Percentiles rank a stretch among this genome's conserved stretches.
phyloP scores from a whole-genome alignment of 1,140 invertebrate species.

The Drosophila melanica region DNA sequence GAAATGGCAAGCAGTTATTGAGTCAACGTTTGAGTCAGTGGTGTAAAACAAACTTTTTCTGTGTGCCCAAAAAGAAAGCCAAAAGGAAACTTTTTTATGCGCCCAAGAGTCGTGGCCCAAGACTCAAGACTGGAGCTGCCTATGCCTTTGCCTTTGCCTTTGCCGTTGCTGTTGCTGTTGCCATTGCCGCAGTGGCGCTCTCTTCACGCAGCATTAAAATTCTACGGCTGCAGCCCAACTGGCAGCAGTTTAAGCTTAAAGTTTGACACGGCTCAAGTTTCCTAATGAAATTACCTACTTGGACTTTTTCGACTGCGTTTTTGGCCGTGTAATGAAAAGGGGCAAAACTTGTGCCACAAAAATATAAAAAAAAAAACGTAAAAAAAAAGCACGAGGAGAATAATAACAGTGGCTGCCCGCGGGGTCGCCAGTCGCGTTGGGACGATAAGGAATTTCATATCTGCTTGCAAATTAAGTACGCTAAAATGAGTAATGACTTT shows the following conservation, averaged over 20 bases:
- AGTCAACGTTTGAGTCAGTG: conserved; percentile 70
- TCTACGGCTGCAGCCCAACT: conserved; percentile 58
- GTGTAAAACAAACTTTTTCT: conserved; percentile 73
- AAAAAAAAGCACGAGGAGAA: conserved; percentile 13
- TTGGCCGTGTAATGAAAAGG: conserved; percentile 68
- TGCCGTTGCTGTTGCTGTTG: not conserved
- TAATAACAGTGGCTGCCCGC: conserved; percentile 7
- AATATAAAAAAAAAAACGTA: conserved; percentile 3
- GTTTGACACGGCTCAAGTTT: conserved; percentile 83
- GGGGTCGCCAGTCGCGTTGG: not conserved
- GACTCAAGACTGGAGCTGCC: conserved; percentile 15
- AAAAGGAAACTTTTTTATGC: conserved; percentile 76
- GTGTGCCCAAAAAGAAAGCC: conserved; percentile 54
- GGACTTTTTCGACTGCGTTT: conserved; percentile 52
- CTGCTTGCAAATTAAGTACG: conserved; percentile 77
- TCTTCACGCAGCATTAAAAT: conserved; percentile 79
- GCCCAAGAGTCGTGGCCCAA: conserved; percentile 31
- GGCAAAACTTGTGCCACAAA: conserved; percentile 53
- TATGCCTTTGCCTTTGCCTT: conserved; percentile 9
- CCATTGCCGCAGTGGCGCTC: conserved; percentile 43
- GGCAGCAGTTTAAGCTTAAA: conserved; percentile 74
- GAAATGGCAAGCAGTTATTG: conserved; percentile 63
- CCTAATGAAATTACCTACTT: conserved; percentile 83
- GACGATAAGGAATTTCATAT: conserved; percentile 75
- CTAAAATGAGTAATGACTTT: conserved; percentile 83